A percentile compares a stretch with the other conserved stretches of the same genome.
Evolutionary conservation across 2,888 invertebrate species (phyloP).

Genomic region (Nebria salina): DNA sequence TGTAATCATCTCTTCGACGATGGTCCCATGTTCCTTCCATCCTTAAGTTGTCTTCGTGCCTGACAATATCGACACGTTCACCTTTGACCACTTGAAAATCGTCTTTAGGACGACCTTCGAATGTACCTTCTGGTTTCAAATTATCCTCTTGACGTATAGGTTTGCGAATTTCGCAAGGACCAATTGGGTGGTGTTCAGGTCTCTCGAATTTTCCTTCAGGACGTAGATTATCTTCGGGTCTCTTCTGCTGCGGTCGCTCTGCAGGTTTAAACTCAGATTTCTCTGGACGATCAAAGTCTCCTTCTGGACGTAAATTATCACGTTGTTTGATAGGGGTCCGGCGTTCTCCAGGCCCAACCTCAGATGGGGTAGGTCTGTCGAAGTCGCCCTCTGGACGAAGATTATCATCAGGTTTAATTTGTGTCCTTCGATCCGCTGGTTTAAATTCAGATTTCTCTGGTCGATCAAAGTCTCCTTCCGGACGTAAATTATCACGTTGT

Average conservation of each 20-base stretch:
- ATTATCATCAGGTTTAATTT: slow-evolving; percentile 67
- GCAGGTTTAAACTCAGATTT: slow-evolving; percentile 61
- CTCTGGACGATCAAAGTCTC: slow-evolving; percentile 63
- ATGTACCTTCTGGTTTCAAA: slow-evolving; percentile 49
- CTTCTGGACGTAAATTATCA: slow-evolving; percentile 69
- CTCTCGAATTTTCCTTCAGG: slow-evolving; percentile 68
- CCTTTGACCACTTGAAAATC: slow-evolving; percentile 67
- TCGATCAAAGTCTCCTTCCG: slow-evolving; percentile 63
- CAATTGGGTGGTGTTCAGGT: slow-evolving; percentile 58
- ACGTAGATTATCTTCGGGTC: slow-evolving; percentile 70
- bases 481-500: slow-evolving; percentile 67
- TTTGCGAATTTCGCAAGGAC: slow-evolving; percentile 49
- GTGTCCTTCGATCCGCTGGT: slow-evolving; percentile 66
- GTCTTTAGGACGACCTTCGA: slow-evolving; percentile 65
- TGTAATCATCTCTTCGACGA: slow-evolving; percentile 48
- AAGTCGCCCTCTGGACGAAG: slow-evolving; percentile 64
- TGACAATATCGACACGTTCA: slow-evolving; percentile 64
- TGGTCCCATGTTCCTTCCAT: slow-evolving; percentile 66
- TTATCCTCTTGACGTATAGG: slow-evolving; percentile 59
- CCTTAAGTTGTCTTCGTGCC: slow-evolving; percentile 66
- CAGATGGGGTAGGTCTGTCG: slow-evolving; percentile 59
- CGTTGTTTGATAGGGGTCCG: slow-evolving; percentile 63
- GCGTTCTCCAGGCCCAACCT: slow-evolving; percentile 61
- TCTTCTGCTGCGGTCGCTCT: slow-evolving; percentile 64
- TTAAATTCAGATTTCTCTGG: slow-evolving; percentile 62